Conservation (phyloP, 2,888 invertebrate species). For the Hyles lineata region DNA sequence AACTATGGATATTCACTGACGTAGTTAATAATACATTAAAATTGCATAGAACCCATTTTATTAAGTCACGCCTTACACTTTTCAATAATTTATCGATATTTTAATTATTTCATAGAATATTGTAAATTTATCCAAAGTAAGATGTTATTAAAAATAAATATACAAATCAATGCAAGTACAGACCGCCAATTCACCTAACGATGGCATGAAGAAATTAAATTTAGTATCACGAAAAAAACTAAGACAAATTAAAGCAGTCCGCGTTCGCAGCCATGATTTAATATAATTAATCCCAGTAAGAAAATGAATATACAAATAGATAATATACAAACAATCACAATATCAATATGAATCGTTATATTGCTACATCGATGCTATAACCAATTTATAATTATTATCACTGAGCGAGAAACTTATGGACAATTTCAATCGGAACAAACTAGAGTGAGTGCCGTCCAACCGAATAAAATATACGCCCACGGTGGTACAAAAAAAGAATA, state of each 20-base stretch:
- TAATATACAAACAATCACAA: constrained; percentile 28
- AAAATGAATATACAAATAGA: constrained; percentile 19
- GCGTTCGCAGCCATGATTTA: constrained; percentile 9
- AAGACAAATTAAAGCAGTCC: constrained; percentile 25
- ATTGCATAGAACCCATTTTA: constrained; percentile 19
- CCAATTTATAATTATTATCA: constrained; percentile 32
- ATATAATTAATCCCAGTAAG: constrained; percentile 17
- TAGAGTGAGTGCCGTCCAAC: not conserved
- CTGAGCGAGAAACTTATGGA: constrained; percentile 39
- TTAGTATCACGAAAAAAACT: constrained; percentile 23
- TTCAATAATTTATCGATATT: constrained; percentile 17
- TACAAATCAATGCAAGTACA: constrained; percentile 19
- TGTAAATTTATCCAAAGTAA: constrained; percentile 18
- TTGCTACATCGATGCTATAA: constrained; percentile 1
- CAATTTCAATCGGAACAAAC: constrained; percentile 22
- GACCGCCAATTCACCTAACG: constrained; percentile 17
- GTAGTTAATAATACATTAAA: constrained; percentile 8
- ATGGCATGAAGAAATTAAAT: constrained; percentile 3
- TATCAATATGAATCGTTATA: constrained; percentile 24
- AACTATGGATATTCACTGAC: constrained; percentile 18
- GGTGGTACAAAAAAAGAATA: constrained; percentile 48
- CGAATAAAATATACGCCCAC: constrained; percentile 21
- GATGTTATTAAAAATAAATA: not conserved
- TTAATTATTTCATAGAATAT: constrained; percentile 6
- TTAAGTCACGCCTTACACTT: constrained; percentile 11